Evolutionary conservation across 2,113 vertebrate species (phyloP), one percentile per base, ranked within the genome.

Genomic region (western clawed frog (Xenopus tropicalis)): DNA sequence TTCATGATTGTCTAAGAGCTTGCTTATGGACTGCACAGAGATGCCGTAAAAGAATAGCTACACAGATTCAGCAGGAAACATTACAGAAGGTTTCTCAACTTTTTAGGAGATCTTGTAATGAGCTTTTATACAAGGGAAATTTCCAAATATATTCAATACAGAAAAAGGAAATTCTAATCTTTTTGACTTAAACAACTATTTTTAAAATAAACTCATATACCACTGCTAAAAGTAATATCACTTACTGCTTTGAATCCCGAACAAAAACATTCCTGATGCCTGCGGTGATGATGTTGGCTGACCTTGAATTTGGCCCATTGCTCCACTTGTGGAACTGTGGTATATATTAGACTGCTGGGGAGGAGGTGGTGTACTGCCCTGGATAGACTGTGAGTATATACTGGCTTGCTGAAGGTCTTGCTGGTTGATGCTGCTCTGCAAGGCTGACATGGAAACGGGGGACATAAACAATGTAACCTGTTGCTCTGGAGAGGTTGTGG

Each of bases 191-290:
- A 37, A 37, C 6, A 37, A 37, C 10, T 37, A 37, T 37, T 37
- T 37, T 37, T 37, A 5, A 37, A 37, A 37, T 7, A 8, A 37
- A 37, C 29, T 8, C 29, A 37, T 37, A 37, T 37, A 37, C 5
- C 10, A 37, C 5, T 37, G 10, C 29, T 37, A 37, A 37, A 37
- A 3, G 29, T 37, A 2, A 48, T 14, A 48, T 48, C 72, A 79
- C 92, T 97, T 86, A 99, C 97, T 96, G 59, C 95, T 98, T 25
- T 97, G 95, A 82, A 99, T 97, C 74, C 95, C 94, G 56, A 96
- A 99, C n/a, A 99, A 90, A 85, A 97, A 98, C 74, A 99, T 94
- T 80, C 93, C 93, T 1, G 91, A 89, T 1, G 95, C 86, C 79
- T 93, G 95, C 48, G 91, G 94, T 77, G 93, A 86, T 6, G 93